phyloP scores from a whole-genome alignment of 2,797 vertebrate genomes.

The Ceyx erithaca region DNA sequence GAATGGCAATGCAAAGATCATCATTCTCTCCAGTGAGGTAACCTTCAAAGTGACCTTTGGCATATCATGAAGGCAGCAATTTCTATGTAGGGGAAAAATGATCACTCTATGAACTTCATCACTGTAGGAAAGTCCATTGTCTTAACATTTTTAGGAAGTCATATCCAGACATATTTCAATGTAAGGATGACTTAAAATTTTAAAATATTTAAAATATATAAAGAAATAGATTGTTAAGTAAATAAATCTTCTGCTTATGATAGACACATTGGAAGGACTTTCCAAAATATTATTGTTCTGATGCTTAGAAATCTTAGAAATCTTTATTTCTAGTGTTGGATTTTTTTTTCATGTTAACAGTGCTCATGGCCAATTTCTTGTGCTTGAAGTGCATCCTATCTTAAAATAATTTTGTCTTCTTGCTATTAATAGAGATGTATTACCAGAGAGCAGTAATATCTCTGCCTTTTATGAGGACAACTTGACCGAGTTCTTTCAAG shows the following conservation, averaged over 20 bases:
- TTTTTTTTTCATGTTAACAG: neutral
- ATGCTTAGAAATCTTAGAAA: neutral
- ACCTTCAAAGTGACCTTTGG: neutral
- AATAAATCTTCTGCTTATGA: neutral
- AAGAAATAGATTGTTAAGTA: neutral
- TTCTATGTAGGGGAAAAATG: neutral
- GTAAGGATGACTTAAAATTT: neutral
- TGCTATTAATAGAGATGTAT: neutral
- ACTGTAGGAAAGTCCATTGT: neutral
- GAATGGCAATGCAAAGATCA: neutral
- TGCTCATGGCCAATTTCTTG: neutral
- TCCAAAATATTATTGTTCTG: neutral
- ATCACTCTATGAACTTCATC: neutral
- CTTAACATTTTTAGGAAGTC: neutral
- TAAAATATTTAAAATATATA: neutral
- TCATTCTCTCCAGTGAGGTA: neutral
- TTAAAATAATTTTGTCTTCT: neutral
- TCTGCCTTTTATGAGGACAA: neutral
- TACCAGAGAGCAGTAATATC: neutral
- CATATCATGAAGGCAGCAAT: neutral
- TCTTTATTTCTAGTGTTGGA: neutral
- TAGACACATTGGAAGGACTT: neutral
- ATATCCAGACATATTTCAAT: neutral
- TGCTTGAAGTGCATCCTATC: neutral
- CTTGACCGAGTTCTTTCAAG: neutral